These are phyloP conservation scores for Eristalis tenax DNA, from an alignment of 2,888 invertebrate genomes.

Conservation along the genomic window DNA sequence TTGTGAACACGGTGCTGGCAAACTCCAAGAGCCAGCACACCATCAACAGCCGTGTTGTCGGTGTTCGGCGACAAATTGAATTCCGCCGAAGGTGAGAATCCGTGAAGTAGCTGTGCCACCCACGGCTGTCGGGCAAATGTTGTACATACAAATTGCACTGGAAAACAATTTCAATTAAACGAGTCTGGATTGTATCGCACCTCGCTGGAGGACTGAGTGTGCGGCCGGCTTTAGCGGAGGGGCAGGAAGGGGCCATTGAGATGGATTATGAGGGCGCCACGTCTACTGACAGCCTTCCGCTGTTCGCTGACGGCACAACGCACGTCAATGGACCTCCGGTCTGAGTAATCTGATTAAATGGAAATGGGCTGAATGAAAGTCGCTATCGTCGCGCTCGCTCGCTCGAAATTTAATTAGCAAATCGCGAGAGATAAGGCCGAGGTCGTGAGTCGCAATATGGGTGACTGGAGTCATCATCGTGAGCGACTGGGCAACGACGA, in stretches of 20 bases:
- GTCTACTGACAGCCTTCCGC: neutral
- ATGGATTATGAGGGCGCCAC: constrained; percentile 9
- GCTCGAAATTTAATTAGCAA: constrained; percentile 16
- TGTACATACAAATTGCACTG: constrained; percentile 12
- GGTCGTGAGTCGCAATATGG: neutral
- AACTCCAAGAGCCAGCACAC: neutral
- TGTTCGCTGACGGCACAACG: neutral
- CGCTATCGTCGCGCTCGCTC: neutral
- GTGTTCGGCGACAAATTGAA: neutral
- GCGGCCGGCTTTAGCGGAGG: neutral
- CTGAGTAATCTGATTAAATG: constrained; percentile 28
- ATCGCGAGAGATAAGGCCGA: neutral
- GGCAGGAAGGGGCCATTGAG: neutral
- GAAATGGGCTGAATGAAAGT: neutral
- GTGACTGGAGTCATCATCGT: neutral
- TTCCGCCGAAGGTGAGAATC: neutral
- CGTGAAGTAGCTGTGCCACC: too few species aligned
- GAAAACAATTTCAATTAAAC: constrained; percentile 56
- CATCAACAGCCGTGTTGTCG: neutral
- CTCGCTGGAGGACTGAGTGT: neutral
- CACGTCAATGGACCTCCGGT: constrained; percentile 26
- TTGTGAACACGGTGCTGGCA: constrained; percentile 14
- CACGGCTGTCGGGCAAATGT: neutral
- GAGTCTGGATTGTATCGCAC: constrained; percentile 11
- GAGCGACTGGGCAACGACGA: constrained; percentile 26